Evolutionary conservation across 2,113 vertebrate species (phyloP).

Genomic region (Bostrychus sinensis): DNA sequence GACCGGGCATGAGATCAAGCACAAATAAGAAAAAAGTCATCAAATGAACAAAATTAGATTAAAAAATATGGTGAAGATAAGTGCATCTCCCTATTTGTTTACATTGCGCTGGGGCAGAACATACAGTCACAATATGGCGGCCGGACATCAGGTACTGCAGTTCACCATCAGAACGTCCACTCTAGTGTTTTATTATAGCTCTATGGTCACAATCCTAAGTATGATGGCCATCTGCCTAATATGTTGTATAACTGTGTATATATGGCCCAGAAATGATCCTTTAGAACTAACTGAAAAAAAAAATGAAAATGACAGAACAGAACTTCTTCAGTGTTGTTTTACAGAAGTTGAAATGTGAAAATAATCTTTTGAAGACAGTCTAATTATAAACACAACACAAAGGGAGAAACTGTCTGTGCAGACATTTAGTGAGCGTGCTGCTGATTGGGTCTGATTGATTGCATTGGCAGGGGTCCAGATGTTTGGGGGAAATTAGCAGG

Average conservation of each 20-base stretch:
- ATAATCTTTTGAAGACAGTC: constrained; percentile 29
- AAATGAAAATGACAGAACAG: constrained; percentile 16
- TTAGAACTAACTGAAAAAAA: constrained; percentile 35
- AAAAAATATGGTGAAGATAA: too few species aligned
- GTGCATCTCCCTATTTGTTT: too few species aligned
- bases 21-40: too few species aligned
- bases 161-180: not conserved
- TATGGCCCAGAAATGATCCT: constrained; percentile 5
- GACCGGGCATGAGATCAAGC: too few species aligned
- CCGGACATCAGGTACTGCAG: too few species aligned
- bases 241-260: constrained; percentile 6
- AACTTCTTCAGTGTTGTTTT: constrained; percentile 31
- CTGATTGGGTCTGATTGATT: constrained; percentile 67
- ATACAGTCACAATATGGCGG: too few species aligned
- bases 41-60: too few species aligned
- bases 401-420: constrained; percentile 14
- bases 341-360: constrained; percentile 10
- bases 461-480: constrained; percentile 56
- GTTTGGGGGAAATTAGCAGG: constrained; percentile 48
- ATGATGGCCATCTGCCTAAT: too few species aligned
- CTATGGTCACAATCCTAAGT: too few species aligned
- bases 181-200: not conserved
- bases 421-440: constrained; percentile 31
- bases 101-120: too few species aligned
- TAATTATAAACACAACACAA: constrained; percentile 34